These are phyloP conservation scores for Drosophila takahashii DNA, from an alignment of 1,140 invertebrate genomes.

Conservation along the genomic window DNA sequence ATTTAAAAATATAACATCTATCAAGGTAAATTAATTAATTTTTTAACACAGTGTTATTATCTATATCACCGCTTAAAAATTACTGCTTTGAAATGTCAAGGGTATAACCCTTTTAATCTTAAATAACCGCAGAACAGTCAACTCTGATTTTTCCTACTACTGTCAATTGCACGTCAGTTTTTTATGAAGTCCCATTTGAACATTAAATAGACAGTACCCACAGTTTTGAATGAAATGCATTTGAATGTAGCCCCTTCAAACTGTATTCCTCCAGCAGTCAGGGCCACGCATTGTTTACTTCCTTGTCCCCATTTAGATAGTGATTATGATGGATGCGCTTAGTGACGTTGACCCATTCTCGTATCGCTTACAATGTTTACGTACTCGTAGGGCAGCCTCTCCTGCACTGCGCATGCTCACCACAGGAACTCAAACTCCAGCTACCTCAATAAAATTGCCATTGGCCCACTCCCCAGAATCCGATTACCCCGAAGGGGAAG, in stretches of 20 bases:
- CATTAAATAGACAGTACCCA: too few relatives aligned
- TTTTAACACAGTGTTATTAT: too few relatives aligned
- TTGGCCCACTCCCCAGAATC: conserved; percentile 49
- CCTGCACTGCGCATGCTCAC: conserved; percentile 70
- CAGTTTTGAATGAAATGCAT: background rate
- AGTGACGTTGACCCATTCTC: conserved; percentile 53
- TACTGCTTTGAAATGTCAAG: too few relatives aligned
- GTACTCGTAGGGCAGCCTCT: conserved; percentile 6
- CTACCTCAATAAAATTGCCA: conserved; percentile 71
- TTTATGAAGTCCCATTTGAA: too few relatives aligned
- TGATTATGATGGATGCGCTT: conserved; percentile 25
- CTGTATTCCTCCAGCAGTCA: background rate
- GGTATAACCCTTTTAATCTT: too few relatives aligned
- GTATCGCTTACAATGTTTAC: conserved; percentile 42
- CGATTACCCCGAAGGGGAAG: background rate
- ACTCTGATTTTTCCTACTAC: too few relatives aligned
- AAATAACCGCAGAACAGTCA: too few relatives aligned
- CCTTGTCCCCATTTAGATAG: conserved; percentile 19
- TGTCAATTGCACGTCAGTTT: too few relatives aligned
- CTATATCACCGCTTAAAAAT: too few relatives aligned
- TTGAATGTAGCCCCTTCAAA: background rate
- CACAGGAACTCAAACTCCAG: conserved; percentile 48
- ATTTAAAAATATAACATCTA: too few relatives aligned
- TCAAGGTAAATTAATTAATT: too few relatives aligned
- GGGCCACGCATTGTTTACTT: conserved; percentile 30